Evolutionary conservation across 2,888 invertebrate genomes (phyloP), one percentile per base, ranked within the genome.

Genomic region (Stenichneumon culpator): DNA sequence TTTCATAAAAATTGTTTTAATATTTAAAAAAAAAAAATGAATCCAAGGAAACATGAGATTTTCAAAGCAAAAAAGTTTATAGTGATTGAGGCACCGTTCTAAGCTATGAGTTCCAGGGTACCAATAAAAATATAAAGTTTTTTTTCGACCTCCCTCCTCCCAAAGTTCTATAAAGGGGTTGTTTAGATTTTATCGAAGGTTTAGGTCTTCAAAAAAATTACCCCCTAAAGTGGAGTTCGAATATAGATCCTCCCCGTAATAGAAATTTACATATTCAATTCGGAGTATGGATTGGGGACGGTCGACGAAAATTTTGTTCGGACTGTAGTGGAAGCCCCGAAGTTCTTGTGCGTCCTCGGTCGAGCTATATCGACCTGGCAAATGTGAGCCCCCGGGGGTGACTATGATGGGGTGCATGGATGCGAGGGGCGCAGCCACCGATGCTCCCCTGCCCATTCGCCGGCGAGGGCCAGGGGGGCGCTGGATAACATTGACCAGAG

Each of bases 341-440:
- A 79, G 86, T 77, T 79, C 83, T 83, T 72, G 83, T 79, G 81
- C 80, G 81, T 85, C 77, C 73, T 77, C 86, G 87, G 86, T 89
- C 86, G 84, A 86, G 87, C 86, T 89, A 89, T 92, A 92, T 93
- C 92, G 92, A 92, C 92, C 91, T 91, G 89, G 83, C 79, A 86
- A 83, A 87, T 89, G 89, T 90, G 90, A 84, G 78, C 70, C 57
- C 44, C 44, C 72, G 72, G 82, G 75, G 85, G 82, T 77, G 85
- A 79, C 82, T 85, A 82, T 36, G 74, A 86, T 82, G 82, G 90
- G 91, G 89, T 91, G 89, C 88, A 89, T 88, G 90, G 82, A 86
- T 88, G 85, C 86, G 89, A 90, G 89, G 90, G 90, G 90, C 90
- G 90, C 88, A 90, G 57, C 73, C 39, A 73, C 57, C 75, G 52